Conservation (phyloP, 1,140 invertebrate genomes). For the Ceratosolen fusciceps region DNA sequence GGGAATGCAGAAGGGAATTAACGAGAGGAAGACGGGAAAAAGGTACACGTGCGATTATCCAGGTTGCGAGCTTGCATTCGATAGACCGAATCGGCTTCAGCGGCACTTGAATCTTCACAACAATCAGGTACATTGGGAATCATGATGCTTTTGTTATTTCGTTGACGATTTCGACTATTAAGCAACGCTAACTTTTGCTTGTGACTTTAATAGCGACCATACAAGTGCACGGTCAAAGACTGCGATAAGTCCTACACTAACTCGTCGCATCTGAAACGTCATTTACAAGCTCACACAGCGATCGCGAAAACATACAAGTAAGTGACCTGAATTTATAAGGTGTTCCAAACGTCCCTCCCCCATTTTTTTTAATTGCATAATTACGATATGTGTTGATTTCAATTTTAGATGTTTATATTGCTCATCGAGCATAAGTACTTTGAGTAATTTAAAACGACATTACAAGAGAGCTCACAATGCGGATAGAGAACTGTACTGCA, state of each 20-base stretch:
- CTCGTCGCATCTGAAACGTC: constrained; percentile 45
- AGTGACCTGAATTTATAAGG: constrained; percentile 21
- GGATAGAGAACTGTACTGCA: constrained; percentile 26
- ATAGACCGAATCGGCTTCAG: constrained; percentile 23
- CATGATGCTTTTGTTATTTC: constrained; percentile 10
- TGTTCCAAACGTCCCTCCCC: too few relatives aligned
- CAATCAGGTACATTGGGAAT: constrained; percentile 17
- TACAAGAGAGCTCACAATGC: constrained; percentile 39
- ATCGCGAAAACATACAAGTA: constrained; percentile 24
- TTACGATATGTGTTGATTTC: not conserved
- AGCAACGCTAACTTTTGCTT: not conserved
- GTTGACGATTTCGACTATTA: not conserved
- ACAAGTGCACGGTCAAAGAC: constrained; percentile 35
- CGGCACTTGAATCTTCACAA: constrained; percentile 36
- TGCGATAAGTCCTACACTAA: constrained; percentile 48
- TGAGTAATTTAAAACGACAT: constrained; percentile 47
- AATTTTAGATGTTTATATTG: constrained; percentile 45
- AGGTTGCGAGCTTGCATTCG: constrained; percentile 35
- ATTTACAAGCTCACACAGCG: constrained; percentile 30
- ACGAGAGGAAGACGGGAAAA: not conserved
- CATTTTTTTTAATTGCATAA: not conserved
- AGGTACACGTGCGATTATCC: constrained; percentile 19
- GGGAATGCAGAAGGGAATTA: not conserved
- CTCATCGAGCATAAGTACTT: constrained; percentile 35
- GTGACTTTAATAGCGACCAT: constrained; percentile 39